Base-by-base conservation (phyloP, 2,113 vertebrate genomes). In the Calyptommatus sinebrachiatus region DNA sequence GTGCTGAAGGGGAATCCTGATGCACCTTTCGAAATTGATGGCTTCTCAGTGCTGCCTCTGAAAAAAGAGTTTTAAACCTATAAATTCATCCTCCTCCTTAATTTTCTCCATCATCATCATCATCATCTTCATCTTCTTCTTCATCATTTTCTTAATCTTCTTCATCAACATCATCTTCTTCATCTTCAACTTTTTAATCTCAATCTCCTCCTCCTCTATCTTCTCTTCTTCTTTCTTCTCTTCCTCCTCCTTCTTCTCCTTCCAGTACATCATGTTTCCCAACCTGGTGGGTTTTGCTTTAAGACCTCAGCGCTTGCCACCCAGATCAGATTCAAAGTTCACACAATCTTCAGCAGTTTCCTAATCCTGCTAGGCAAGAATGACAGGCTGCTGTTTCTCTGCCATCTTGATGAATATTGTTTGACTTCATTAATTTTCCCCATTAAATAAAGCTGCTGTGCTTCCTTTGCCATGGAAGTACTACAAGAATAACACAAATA, bases 341-440 rank as follows among this genome's bases (percentile, higher is more conserved):
- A 91, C 78, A 90, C 91, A 92, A 92, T 89, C 89, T 91, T 94
- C 94, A 92, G 92, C 94, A 92, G 92, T 91, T 91, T 91, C 88
- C 88, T 87, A 94, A 93, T 88, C 79, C 76, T 63, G 88, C 88
- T 92, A 88, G 35, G 70, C 88, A 89, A 79, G 69, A 7, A 88
- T 28, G 75, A 85, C 90, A 79, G 35, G 75, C 84, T 88, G 90
- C 91, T 86, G 69, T 86, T 92, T 86, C 83, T 82, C 84, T 66
- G 31, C 85, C 91, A 80, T 91, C 41, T 57, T 83, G 93, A 90
- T 91, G 91, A 91, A 92, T 87, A 90, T 87, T 87, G 85, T 72
- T 88, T 93, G 94, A 95, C 94, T 95, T 29, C 93, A 94, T 94
- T 95, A 92, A 94, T 95, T 94, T 93, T 88, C 94, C 93, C 94